Conservation (phyloP, 2,113 vertebrate species). For the Zosterops japonicus region DNA sequence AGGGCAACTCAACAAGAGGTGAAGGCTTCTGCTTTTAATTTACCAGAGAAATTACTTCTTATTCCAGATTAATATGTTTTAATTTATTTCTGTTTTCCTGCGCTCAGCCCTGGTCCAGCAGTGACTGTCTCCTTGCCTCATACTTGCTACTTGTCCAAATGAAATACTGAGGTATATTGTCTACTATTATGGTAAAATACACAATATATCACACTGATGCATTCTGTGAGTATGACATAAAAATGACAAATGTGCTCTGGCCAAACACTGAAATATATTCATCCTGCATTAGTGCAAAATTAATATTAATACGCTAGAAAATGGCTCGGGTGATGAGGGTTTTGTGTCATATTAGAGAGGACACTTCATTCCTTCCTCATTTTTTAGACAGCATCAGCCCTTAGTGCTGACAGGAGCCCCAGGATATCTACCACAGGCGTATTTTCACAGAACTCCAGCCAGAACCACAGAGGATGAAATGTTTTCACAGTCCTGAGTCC, state of each 20-base stretch:
- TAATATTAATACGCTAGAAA: slow-evolving; percentile 67
- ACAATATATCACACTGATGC: slow-evolving; percentile 51
- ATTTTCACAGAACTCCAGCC: neutral
- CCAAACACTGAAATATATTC: slow-evolving; percentile 60
- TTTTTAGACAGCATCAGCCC: slow-evolving; percentile 3
- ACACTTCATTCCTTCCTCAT: slow-evolving; percentile 21
- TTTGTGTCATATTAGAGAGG: slow-evolving; percentile 20
- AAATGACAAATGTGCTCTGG: slow-evolving; percentile 50
- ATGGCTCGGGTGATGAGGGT: slow-evolving; percentile 32
- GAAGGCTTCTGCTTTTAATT: slow-evolving; percentile 30
- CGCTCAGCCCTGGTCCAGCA: neutral
- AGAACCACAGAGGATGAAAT: neutral
- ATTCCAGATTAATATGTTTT: slow-evolving; percentile 48
- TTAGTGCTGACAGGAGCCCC: neutral
- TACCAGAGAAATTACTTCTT: slow-evolving; percentile 21
- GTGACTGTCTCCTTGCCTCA: slow-evolving; percentile 1
- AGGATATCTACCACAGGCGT: neutral
- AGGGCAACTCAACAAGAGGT: neutral
- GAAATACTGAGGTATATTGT: slow-evolving; percentile 49
- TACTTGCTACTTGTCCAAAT: slow-evolving; percentile 13
- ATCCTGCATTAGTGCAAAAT: slow-evolving; percentile 62
- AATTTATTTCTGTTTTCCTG: slow-evolving; percentile 60
- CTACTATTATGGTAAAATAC: slow-evolving; percentile 66
- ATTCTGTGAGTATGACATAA: slow-evolving; percentile 35
- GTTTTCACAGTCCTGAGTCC: neutral